These are phyloP conservation scores for Cairina moschata DNA, from an alignment of 2,113 vertebrate species.

Conservation along the genomic window DNA sequence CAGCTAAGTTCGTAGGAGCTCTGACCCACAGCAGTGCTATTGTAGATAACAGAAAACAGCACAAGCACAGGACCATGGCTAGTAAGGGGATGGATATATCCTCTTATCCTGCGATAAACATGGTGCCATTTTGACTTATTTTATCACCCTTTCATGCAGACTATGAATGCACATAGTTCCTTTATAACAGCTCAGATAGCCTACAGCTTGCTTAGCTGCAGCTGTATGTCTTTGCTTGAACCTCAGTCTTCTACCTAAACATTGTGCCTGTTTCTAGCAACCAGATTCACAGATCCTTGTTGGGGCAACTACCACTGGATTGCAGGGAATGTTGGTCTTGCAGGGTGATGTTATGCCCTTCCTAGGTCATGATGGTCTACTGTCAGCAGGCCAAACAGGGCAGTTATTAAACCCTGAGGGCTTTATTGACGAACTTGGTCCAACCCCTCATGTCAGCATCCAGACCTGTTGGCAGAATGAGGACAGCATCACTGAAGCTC, in stretches of 20 bases:
- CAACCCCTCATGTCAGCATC: neutral
- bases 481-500: neutral
- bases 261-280: neutral
- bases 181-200: neutral
- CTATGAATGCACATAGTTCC: rapidly evolving
- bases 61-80: neutral
- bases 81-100: neutral
- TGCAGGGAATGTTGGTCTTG: neutral
- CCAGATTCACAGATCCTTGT: neutral
- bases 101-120: neutral
- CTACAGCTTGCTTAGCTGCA: neutral
- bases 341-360: neutral
- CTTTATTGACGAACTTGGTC: neutral
- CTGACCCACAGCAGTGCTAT: neutral
- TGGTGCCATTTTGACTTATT: neutral
- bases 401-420: neutral
- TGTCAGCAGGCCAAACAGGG: neutral
- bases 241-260: neutral
- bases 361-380: neutral
- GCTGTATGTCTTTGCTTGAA: neutral
- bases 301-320: neutral
- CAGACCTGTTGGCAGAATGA: neutral
- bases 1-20: neutral
- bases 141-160: neutral
- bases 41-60: neutral